A percentile compares a stretch with the other conserved stretches of the same genome.
phyloP scores from a whole-genome alignment of 2,113 vertebrate species.

The Aphelocoma coerulescens region DNA sequence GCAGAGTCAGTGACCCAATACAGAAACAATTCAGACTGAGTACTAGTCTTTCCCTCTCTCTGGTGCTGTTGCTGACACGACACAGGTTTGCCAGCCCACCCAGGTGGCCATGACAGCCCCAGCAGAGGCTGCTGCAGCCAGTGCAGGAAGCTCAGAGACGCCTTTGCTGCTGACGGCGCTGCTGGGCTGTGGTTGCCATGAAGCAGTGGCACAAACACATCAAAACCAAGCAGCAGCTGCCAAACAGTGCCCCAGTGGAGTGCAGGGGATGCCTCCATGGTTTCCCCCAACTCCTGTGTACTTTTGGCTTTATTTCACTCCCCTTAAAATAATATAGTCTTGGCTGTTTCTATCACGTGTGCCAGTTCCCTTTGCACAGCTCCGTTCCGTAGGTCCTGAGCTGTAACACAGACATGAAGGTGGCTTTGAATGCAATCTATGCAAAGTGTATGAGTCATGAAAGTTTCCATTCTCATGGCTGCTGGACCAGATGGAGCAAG shows the following conservation, averaged over 20 bases:
- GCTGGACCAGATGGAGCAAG: conserved; percentile 15
- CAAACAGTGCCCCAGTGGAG: neutral
- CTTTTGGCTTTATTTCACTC: neutral
- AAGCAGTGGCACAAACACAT: conserved; percentile 41
- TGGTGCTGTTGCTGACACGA: neutral
- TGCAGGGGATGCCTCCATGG: neutral
- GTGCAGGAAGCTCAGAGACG: neutral
- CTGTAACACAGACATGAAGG: neutral
- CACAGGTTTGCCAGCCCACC: neutral
- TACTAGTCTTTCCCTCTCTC: neutral
- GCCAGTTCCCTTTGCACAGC: neutral
- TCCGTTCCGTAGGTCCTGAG: neutral
- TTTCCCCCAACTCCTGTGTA: neutral
- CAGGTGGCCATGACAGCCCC: neutral
- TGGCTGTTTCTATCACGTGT: neutral
- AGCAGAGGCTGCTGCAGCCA: neutral
- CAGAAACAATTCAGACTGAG: neutral
- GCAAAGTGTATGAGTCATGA: conserved; percentile 40
- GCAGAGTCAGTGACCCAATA: neutral
- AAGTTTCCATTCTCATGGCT: conserved; percentile 52
- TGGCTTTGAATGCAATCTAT: conserved; percentile 26
- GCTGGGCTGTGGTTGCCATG: conserved; percentile 22
- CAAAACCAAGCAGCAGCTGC: neutral
- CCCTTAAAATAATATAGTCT: neutral
- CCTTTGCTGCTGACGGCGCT: neutral